Base-by-base conservation (phyloP, 2,888 invertebrate species). In the Protophormia terraenovae region DNA sequence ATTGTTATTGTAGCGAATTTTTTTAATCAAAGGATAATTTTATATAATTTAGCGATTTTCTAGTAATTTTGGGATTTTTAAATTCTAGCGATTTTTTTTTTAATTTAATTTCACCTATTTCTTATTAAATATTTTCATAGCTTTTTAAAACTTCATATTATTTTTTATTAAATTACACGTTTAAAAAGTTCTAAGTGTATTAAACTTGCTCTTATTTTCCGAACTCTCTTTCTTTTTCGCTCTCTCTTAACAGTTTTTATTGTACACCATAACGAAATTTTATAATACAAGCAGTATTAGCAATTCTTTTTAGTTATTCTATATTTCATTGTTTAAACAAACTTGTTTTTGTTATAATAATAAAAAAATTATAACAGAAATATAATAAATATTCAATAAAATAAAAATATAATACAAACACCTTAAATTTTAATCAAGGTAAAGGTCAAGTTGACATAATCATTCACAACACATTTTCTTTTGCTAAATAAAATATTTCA, bases 401-500 rank as follows among this genome's bases (percentile, higher is more conserved):
- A 16, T 19, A 38, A 58, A n/a, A n/a, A n/a, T n/a, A n/a, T n/a
- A n/a, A 67, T 3, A 45, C 50, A 41, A 27, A 50, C 32, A 58
- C 3, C 72, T 1, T 8, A 67, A 67, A 27, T 72, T 29, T 75
- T 80, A 29, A 38, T 76, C 84, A 84, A 84, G 84, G 84, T 76
- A 71, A 84, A 76, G 84, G 84, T 84, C 84, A 72, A 80, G 84
- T 80, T 80, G 75, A 60, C 69, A 66, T 50, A 83, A 83, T 64
- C 45, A n/a, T n/a, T n/a, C n/a, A n/a, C n/a, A n/a, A n/a, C n/a
- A 41, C 16, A 83, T 69, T 75, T 79, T 73, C 58, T 29, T 64
- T n/a, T n/a, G n/a, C 47, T 29, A 32, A 32, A 29, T 29, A 24
- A 24, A 22, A 4, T 22, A n/a, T n/a, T n/a, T n/a, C n/a, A n/a